These are phyloP conservation scores for Thaumatotibia leucotreta DNA, from an alignment of 1,140 invertebrate genomes.

Conservation along the genomic window DNA sequence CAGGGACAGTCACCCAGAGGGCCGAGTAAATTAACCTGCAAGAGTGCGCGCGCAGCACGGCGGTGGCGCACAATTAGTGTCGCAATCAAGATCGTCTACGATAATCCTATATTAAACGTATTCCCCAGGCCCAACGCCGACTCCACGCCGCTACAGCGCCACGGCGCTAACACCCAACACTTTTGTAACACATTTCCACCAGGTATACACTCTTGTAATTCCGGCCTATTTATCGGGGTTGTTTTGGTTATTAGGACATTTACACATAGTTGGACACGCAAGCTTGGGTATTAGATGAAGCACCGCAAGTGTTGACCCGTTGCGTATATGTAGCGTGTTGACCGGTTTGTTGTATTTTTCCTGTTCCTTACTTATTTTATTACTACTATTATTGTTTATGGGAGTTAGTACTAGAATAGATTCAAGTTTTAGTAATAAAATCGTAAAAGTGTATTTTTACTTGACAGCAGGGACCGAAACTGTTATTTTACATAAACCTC, in stretches of 20 bases:
- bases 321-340: no score
- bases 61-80: conserved; percentile 42
- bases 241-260: not conserved
- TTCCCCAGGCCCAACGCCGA: conserved; percentile 20
- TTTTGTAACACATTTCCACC: not conserved
- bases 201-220: not conserved
- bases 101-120: conserved; percentile 40
- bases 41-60: conserved; percentile 36
- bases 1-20: conserved; percentile 12
- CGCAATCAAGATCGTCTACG: conserved; percentile 46
- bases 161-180: not conserved
- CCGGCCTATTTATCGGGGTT: not conserved
- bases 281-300: not conserved
- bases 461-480: no score
- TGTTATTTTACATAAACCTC: no score
- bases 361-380: no score
- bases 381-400: no score
- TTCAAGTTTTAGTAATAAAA: no score
- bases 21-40: conserved; percentile 22
- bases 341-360: no score
- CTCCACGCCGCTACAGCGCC: not conserved
- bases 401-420: no score
- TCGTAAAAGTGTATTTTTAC: no score
- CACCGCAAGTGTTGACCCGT: not conserved
- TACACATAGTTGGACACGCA: conserved; percentile 2